These are phyloP conservation scores for Onychostoma macrolepis DNA, from an alignment of 2,113 vertebrate species.

Conservation along the genomic window DNA sequence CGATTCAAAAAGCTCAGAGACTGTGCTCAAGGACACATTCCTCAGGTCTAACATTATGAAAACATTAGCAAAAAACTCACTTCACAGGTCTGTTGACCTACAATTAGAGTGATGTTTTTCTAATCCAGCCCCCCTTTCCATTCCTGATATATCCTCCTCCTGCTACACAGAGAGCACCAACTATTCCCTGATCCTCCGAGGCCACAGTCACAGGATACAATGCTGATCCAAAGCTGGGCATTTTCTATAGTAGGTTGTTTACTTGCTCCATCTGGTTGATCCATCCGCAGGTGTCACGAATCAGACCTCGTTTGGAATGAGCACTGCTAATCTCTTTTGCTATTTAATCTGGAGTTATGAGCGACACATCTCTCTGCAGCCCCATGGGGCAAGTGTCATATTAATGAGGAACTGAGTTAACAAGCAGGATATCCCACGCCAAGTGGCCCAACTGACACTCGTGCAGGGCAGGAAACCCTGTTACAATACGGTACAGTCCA, in stretches of 20 bases:
- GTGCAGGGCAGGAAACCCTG: conserved; percentile 37
- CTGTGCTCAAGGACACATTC: conserved; percentile 52
- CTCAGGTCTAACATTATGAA: conserved; percentile 43
- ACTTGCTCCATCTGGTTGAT: conserved; percentile 1
- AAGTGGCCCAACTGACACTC: conserved; percentile 44
- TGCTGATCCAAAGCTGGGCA: background rate
- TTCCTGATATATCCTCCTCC: conserved; percentile 22
- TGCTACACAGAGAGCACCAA: background rate
- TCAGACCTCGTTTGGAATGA: background rate
- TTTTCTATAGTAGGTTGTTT: conserved; percentile 33
- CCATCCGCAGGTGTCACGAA: background rate
- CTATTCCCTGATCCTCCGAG: conserved; percentile 15
- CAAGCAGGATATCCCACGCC: conserved; percentile 55
- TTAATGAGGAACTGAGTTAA: conserved; percentile 54
- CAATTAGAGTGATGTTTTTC: conserved; percentile 39
- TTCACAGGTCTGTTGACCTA: conserved; percentile 37
- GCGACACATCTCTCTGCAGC: conserved; percentile 6
- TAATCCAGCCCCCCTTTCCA: conserved; percentile 19
- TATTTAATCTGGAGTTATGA: conserved; percentile 20
- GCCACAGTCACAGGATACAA: conserved; percentile 1
- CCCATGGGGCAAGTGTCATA: conserved; percentile 43
- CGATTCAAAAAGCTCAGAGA: conserved; percentile 28
- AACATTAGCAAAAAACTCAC: conserved; percentile 39
- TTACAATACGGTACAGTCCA: conserved; percentile 50
- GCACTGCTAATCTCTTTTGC: conserved; percentile 18